phyloP scores from a whole-genome alignment of 2,888 invertebrate species.

The Hartigia nigra region DNA sequence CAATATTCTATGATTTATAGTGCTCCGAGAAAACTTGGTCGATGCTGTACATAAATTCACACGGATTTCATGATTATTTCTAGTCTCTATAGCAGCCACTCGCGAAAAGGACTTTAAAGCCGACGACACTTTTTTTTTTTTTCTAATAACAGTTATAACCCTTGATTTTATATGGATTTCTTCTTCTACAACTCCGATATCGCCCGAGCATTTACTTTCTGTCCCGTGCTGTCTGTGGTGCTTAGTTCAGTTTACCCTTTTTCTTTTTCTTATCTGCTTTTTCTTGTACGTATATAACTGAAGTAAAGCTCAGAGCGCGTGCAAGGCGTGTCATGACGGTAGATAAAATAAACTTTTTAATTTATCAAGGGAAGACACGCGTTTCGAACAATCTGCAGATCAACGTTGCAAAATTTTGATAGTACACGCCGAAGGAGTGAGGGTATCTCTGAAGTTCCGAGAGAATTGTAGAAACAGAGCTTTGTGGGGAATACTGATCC shows the following conservation, averaged over 20 bases:
- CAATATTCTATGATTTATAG: conserved; percentile 25
- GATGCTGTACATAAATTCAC: conserved; percentile 3
- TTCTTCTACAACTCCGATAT: too few relatives aligned
- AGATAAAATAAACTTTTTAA: background rate
- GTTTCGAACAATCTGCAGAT: background rate
- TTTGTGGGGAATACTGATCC: conserved; percentile 44
- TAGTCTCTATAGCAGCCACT: background rate
- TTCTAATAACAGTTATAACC: background rate
- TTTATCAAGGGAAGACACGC: background rate
- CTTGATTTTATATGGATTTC: too few relatives aligned
- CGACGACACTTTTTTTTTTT: background rate
- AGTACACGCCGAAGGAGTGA: background rate
- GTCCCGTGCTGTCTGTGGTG: background rate
- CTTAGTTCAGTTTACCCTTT: background rate
- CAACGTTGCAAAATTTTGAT: background rate
- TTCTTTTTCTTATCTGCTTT: background rate
- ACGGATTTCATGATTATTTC: background rate
- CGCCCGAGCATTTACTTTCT: background rate
- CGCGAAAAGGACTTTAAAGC: background rate
- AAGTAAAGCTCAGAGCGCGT: background rate
- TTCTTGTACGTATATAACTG: background rate
- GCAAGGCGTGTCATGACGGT: background rate
- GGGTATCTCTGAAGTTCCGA: background rate
- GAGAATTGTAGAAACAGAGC: conserved; percentile 41
- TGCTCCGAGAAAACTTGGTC: background rate